Evolutionary conservation across 2,888 invertebrate species (phyloP).

Genomic region (Acanthococcus lagerstroemiae): DNA sequence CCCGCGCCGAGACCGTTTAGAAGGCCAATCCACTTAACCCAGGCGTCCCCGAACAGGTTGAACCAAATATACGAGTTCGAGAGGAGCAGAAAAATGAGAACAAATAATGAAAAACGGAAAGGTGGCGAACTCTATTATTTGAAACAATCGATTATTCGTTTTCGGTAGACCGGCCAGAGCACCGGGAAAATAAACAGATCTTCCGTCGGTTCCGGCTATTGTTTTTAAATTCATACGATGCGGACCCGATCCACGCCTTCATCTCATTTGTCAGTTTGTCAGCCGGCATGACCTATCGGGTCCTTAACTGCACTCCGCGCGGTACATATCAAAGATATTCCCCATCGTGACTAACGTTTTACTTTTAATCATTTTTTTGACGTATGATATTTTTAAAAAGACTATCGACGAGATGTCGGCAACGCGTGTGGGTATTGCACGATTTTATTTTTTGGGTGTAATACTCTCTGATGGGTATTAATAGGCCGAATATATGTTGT

Average conservation of each 20-base stretch:
- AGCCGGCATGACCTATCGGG: conserved; percentile 24
- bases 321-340: conserved; percentile 25
- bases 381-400: too few species aligned
- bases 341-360: conserved; percentile 23
- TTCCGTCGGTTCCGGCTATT: conserved; percentile 20
- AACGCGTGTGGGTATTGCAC: too few species aligned
- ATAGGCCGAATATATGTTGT: too few species aligned
- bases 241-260: conserved; percentile 19
- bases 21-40: too few species aligned
- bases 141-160: neutral
- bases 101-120: conserved; percentile 23
- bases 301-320: conserved; percentile 18
- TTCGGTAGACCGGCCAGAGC: neutral
- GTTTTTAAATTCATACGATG: conserved; percentile 11
- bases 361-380: too few species aligned
- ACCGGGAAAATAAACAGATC: conserved; percentile 22
- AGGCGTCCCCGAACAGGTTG: too few species aligned
- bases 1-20: too few species aligned
- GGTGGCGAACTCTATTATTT: neutral
- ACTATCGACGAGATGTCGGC: too few species aligned
- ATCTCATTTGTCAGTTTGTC: conserved; percentile 30
- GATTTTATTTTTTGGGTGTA: too few species aligned
- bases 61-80: neutral
- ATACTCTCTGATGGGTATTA: too few species aligned
- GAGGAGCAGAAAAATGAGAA: neutral